These are phyloP conservation scores for Cotesia typhae DNA, from an alignment of 1,140 invertebrate genomes.

Conservation along the genomic window DNA sequence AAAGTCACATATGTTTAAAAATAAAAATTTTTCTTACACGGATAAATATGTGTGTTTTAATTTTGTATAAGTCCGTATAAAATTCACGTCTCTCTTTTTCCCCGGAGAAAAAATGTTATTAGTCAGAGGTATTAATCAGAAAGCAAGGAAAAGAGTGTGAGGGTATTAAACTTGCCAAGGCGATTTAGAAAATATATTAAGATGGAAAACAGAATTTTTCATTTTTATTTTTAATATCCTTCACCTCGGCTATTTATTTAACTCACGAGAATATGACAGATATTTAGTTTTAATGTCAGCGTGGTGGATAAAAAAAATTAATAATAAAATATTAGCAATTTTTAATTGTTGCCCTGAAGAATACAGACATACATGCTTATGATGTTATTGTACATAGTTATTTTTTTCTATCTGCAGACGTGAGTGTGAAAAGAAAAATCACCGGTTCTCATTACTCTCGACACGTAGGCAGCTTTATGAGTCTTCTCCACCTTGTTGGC, in stretches of 20 bases:
- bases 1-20: too few species aligned
- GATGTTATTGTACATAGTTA: not conserved
- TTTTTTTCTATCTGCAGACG: conserved; percentile 49
- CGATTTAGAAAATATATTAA: conserved; percentile 58
- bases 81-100: conserved; percentile 40
- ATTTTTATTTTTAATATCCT: not conserved
- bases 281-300: not conserved
- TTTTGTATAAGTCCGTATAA: conserved; percentile 60
- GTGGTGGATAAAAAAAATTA: too few species aligned
- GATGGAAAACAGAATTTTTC: conserved; percentile 52
- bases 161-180: conserved; percentile 10
- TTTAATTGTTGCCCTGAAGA: too few species aligned
- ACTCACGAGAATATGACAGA: too few species aligned
- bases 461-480: conserved; percentile 68
- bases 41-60: conserved; percentile 60
- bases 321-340: too few species aligned
- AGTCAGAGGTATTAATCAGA: conserved; percentile 64
- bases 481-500: conserved; percentile 39
- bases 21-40: too few species aligned
- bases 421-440: conserved; percentile 61
- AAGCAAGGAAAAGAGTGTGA: conserved; percentile 33
- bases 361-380: not conserved
- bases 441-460: conserved; percentile 66
- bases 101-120: conserved; percentile 63
- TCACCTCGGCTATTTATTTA: not conserved